Conservation (phyloP, 2,797 vertebrate species). For the Lemur catta region DNA sequence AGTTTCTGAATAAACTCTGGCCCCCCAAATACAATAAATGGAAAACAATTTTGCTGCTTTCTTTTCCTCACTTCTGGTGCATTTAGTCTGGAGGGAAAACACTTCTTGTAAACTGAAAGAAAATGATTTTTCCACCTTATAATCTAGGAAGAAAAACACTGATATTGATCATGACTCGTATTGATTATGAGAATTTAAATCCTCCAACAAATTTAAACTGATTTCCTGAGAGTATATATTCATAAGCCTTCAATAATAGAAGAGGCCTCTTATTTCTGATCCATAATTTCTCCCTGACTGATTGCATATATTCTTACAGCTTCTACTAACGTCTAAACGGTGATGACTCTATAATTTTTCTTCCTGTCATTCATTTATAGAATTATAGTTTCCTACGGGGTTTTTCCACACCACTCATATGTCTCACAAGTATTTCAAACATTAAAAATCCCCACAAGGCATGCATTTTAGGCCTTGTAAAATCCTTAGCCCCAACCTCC, state of each 20-base stretch:
- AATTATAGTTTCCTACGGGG: background rate
- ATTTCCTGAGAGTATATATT: background rate
- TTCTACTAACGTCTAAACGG: background rate
- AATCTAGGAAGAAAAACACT: background rate
- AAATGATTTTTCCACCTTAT: background rate
- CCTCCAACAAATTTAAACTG: background rate
- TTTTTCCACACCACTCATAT: background rate
- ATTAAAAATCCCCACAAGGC: background rate
- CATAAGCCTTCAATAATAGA: background rate
- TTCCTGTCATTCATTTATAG: background rate
- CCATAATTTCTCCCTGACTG: background rate
- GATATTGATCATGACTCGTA: background rate
- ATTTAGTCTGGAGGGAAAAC: background rate
- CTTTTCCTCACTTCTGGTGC: background rate
- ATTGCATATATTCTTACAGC: background rate
- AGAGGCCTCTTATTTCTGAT: background rate
- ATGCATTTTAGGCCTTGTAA: background rate
- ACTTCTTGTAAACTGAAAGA: background rate
- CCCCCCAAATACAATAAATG: background rate
- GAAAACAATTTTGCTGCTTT: background rate
- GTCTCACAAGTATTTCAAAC: background rate
- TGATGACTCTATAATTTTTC: background rate
- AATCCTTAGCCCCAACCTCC: background rate
- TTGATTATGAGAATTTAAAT: background rate
- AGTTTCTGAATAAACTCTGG: background rate